Evolutionary conservation across 2,113 vertebrate species (phyloP).

Genomic region (Tor tambroides): DNA sequence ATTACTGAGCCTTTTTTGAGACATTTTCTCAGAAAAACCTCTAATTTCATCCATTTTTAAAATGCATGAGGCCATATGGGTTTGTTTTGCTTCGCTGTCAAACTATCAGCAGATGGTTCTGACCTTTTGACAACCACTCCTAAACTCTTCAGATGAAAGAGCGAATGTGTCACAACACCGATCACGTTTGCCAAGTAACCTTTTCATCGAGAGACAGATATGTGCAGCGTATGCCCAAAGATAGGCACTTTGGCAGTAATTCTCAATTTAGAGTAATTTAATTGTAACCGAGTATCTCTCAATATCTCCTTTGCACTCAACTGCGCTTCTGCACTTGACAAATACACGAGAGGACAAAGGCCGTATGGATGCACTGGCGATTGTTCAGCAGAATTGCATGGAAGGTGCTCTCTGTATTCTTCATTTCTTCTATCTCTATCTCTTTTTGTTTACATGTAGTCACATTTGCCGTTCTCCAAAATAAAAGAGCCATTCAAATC

Average conservation of each 20-base stretch:
- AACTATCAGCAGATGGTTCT: constrained; percentile 26
- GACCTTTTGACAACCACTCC: constrained; percentile 59
- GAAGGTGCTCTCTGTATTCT: constrained; percentile 2
- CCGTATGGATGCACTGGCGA: neutral
- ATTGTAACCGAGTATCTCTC: constrained; percentile 57
- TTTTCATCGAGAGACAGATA: constrained; percentile 56
- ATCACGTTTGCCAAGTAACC: constrained; percentile 55
- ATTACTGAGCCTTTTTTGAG: neutral
- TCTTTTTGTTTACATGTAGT: constrained; percentile 30
- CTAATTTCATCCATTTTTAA: constrained; percentile 12
- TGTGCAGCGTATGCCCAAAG: constrained; percentile 12
- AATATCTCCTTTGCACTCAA: constrained; percentile 40
- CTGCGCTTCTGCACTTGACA: neutral
- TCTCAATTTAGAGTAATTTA: constrained; percentile 61
- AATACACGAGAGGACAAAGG: constrained; percentile 41
- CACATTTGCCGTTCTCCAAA: constrained; percentile 41
- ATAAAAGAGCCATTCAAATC: constrained; percentile 47
- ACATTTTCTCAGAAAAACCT: too few relatives aligned
- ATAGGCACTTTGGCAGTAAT: constrained; percentile 56
- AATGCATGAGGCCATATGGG: neutral
- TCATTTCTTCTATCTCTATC: neutral
- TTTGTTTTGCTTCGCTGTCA: neutral
- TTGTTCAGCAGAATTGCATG: constrained; percentile 11
- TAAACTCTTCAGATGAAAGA: constrained; percentile 40
- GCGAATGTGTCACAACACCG: constrained; percentile 45